Evolutionary conservation across 2,113 vertebrate genomes (phyloP).

Genomic region (Pseudorasbora parva): DNA sequence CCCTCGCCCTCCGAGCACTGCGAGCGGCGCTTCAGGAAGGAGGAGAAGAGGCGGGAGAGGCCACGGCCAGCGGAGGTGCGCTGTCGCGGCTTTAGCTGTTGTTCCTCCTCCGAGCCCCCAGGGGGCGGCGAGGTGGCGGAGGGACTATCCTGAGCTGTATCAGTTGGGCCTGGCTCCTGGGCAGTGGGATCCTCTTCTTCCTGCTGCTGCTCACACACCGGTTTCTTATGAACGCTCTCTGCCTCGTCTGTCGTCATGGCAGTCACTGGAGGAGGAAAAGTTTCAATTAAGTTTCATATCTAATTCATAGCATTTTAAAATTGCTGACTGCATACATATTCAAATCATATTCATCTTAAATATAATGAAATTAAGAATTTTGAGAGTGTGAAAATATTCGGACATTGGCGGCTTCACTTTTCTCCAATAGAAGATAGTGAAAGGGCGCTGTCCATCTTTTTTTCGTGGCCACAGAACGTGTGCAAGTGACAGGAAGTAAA

Average conservation of each 20-base stretch:
- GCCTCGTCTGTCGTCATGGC: constrained; percentile 95
- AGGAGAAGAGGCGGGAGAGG: constrained; percentile 91
- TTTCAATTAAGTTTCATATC: neutral
- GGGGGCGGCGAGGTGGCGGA: constrained; percentile 9
- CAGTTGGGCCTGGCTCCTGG: constrained; percentile 61
- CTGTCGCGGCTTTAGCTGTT: constrained; percentile 76
- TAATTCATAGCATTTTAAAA: neutral
- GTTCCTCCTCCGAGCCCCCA: constrained; percentile 69
- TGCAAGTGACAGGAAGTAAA: no score
- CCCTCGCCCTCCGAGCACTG: constrained; percentile 82
- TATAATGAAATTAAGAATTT: no score
- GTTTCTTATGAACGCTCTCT: constrained; percentile 79
- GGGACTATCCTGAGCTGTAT: constrained; percentile 40
- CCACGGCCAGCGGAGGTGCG: constrained; percentile 80
- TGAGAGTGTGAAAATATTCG: no score
- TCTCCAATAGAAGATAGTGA: no score
- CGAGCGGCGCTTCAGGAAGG: constrained; percentile 87
- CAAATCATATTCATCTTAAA: no score
- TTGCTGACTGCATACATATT: no score
- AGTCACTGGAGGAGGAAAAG: constrained; percentile 68
- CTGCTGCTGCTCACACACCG: constrained; percentile 69
- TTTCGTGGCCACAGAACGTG: no score
- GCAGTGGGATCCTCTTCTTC: constrained; percentile 62
- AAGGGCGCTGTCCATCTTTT: no score
- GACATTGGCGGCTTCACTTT: no score